Evolutionary conservation across 2,797 vertebrate species (phyloP), one percentile per base, ranked within the genome.

Genomic region (Gymnoscopelus microlampas): DNA sequence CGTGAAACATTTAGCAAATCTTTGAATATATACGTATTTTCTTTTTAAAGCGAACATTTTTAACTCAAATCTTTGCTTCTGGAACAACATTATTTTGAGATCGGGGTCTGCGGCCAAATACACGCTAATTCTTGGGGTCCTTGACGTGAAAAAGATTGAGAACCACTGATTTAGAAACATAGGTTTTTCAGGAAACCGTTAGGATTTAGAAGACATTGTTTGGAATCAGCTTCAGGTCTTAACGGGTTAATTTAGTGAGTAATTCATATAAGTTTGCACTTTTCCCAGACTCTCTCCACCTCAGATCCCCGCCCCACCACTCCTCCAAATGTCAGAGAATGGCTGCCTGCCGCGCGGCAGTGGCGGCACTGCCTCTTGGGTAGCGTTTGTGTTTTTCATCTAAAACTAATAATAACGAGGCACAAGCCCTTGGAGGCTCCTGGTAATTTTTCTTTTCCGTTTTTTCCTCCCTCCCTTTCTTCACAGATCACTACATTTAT

Each of bases 371-470:
- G 83, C 85, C 82, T 88, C 84, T 78, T 68, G 82, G 88, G 85
- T 79, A 79, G 84, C 65, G 63, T 80, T 89, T 85, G 84, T 89
- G 85, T 88, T 91, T 92, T 89, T 86, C 80, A 90, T 92, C 86
- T 90, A 88, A 90, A 92, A 86, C 85, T 89, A 90, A 90, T 91
- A 89, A 92, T 87, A 90, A 87, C 78, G 74, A 90, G 85, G 87
- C 85, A 19, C 19, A 87, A 79, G 83, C 75, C 84, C 87, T 84
- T 10, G 53, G 84, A 86, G 87, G 82, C 61, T 7, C 83, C 83
- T 87, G 88, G 87, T 89, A 89, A 86, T 92, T 87, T 88, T 80
- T 88, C 79, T 75, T 84, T 69, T 66, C 19, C 19, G 19, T 19
- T 59, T 66, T 81, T 78, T 81, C 5, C 39, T 44, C 39, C 39